Percentiles rank a stretch among this genome's conserved stretches.
Evolutionary conservation across 2,113 vertebrate species (phyloP).

Genomic region (Recurvirostra avosetta): DNA sequence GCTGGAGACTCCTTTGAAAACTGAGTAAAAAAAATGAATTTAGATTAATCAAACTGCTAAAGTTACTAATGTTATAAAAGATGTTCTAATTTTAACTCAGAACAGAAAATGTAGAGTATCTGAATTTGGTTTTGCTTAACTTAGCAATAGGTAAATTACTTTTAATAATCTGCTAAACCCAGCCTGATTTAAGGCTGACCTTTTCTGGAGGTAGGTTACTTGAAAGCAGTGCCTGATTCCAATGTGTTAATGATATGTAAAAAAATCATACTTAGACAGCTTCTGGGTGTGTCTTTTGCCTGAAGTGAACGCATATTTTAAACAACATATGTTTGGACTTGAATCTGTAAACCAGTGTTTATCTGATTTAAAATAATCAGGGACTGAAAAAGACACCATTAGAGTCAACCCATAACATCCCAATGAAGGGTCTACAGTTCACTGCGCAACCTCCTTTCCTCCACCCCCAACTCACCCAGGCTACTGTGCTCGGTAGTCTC

Average conservation of each 20-base stretch:
- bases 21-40: neutral
- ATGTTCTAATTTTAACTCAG: neutral
- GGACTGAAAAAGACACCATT: neutral
- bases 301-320: constrained; percentile 36
- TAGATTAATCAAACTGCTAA: neutral
- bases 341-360: neutral
- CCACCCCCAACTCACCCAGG: neutral
- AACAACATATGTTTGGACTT: constrained; percentile 14
- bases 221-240: constrained; percentile 3
- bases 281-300: constrained; percentile 43
- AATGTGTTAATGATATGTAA: neutral
- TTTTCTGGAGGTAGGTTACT: neutral
- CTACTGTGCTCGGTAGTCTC: neutral
- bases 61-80: neutral
- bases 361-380: constrained; percentile 15
- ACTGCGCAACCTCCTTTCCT: neutral
- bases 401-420: neutral
- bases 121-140: neutral
- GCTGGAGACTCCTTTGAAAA: constrained; percentile 6
- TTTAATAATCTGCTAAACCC: neutral
- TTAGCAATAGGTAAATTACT: neutral
- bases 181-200: neutral
- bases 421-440: neutral
- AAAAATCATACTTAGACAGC: neutral
- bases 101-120: neutral